Percentiles rank a stretch among this genome's conserved stretches.
Conservation (phyloP, 2,888 invertebrate genomes). For the Tetragnatha montana region DNA sequence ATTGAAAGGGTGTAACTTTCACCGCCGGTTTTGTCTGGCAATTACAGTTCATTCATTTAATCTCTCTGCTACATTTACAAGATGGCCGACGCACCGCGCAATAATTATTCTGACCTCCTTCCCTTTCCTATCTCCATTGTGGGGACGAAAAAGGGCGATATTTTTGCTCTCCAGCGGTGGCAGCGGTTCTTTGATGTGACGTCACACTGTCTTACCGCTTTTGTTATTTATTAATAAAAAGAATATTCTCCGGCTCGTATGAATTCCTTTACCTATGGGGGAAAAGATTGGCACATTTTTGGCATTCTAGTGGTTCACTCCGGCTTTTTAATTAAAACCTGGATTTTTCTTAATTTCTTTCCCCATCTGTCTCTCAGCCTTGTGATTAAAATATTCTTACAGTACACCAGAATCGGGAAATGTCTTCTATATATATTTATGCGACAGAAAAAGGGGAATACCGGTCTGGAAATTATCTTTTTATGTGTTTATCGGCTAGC, state of each 20-base stretch:
- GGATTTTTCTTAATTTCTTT: slow-evolving; percentile 12
- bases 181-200: slow-evolving; percentile 3
- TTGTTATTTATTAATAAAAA: slow-evolving; percentile 37
- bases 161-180: neutral
- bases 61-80: neutral
- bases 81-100: neutral
- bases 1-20: no score
- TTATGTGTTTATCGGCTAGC: neutral
- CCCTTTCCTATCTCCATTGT: slow-evolving; percentile 18
- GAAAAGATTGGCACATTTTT: slow-evolving; percentile 37
- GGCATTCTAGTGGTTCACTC: slow-evolving; percentile 37
- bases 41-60: neutral
- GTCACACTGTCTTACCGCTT: slow-evolving; percentile 15
- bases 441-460: neutral
- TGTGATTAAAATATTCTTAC: neutral
- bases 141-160: neutral
- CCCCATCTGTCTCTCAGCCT: neutral
- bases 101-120: slow-evolving; percentile 6
- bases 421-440: neutral
- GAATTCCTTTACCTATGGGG: slow-evolving; percentile 26
- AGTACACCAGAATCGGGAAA: neutral
- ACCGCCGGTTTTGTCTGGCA: neutral
- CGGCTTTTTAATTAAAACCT: slow-evolving; percentile 40
- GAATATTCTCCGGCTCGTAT: slow-evolving; percentile 33
- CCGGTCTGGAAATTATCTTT: neutral